phyloP scores from a whole-genome alignment of 2,888 invertebrate genomes.

The Lypha dubia region DNA sequence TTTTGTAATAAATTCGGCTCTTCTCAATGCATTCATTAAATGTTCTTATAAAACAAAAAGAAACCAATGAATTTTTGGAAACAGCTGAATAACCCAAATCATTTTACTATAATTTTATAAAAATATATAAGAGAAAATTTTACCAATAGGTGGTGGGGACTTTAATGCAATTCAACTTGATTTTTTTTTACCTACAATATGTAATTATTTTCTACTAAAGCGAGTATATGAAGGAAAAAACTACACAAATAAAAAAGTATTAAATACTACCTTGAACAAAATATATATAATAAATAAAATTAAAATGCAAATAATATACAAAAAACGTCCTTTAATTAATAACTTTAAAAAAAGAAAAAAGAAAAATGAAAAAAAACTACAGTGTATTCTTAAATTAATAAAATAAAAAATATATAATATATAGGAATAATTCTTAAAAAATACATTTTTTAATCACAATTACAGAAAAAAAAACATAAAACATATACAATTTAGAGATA shows the following conservation, averaged over 20 bases:
- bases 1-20: conserved; percentile 53
- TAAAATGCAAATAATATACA: conserved; percentile 4
- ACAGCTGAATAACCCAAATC: conserved; percentile 56
- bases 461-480: background rate
- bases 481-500: background rate
- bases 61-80: conserved; percentile 59
- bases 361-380: conserved; percentile 10
- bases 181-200: conserved; percentile 14
- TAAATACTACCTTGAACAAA: conserved; percentile 66
- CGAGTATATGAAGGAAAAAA: background rate
- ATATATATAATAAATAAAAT: background rate
- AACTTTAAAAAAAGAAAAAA: background rate
- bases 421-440: background rate
- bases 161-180: conserved; percentile 25
- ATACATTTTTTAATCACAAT: background rate
- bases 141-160: conserved; percentile 64
- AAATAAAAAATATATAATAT: background rate
- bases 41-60: background rate
- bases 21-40: conserved; percentile 57
- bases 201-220: conserved; percentile 15
- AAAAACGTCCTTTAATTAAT: conserved; percentile 24
- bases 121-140: conserved; percentile 28
- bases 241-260: conserved; percentile 49
- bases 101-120: conserved; percentile 8
- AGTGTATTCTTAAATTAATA: conserved; percentile 44